Conservation (phyloP, 2,113 vertebrate genomes). For the Uria lomvia region DNA sequence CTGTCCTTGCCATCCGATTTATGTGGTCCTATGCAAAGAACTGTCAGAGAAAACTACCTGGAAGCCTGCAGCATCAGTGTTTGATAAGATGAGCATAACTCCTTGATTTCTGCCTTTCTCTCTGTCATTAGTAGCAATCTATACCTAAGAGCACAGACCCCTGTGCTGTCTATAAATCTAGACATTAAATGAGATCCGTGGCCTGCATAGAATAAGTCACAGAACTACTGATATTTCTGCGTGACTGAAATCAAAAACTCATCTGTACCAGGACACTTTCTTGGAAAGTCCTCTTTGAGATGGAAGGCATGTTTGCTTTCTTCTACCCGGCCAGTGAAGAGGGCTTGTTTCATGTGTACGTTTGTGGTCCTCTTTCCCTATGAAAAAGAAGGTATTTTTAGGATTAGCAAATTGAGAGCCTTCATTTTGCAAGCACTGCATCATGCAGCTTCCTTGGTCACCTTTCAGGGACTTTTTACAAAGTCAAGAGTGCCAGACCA, state of each 20-base stretch:
- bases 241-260: not conserved
- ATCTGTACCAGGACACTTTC: not conserved
- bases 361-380: not conserved
- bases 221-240: not conserved
- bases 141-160: not conserved
- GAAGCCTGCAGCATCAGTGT: not conserved
- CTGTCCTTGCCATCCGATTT: not conserved
- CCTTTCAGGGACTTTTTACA: not conserved
- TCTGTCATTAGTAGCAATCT: not conserved
- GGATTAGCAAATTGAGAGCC: not conserved
- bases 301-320: not conserved
- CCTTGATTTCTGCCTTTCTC: not conserved
- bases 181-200: not conserved
- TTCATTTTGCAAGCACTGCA: not conserved
- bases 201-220: not conserved
- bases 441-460: not conserved
- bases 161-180: not conserved
- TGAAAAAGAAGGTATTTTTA: not conserved
- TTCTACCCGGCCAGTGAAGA: not conserved
- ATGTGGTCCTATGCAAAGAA: not conserved
- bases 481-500: not conserved
- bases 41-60: not conserved
- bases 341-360: not conserved
- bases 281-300: not conserved
- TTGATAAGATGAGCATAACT: not conserved